Evolutionary conservation across 2,797 vertebrate species (phyloP).

Genomic region (Danio aesculapii): DNA sequence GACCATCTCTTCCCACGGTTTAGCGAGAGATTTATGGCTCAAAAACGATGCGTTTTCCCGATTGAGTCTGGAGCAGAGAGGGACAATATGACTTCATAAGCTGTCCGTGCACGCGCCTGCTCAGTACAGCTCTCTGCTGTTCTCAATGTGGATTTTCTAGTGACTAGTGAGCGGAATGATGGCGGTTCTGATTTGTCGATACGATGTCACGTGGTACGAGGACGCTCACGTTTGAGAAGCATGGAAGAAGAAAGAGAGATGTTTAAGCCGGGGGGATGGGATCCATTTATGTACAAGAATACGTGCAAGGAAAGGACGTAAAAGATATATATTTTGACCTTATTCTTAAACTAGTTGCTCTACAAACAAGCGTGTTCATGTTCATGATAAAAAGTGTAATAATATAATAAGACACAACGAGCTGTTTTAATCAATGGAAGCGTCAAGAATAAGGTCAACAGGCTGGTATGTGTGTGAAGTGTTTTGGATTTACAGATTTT

Average conservation of each 20-base stretch:
- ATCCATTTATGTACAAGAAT: neutral
- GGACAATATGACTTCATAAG: constrained; percentile 64
- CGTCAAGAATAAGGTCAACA: too few relatives aligned
- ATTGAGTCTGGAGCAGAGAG: neutral
- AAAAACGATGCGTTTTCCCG: neutral
- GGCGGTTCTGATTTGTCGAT: constrained; percentile 63
- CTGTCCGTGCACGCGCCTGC: constrained; percentile 61
- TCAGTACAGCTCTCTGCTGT: neutral
- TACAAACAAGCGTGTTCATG: too few relatives aligned
- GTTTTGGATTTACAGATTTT: too few relatives aligned
- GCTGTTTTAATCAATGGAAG: too few relatives aligned
- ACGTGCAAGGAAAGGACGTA: neutral
- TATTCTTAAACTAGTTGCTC: too few relatives aligned
- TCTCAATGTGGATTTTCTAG: constrained; percentile 56
- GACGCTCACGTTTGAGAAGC: constrained; percentile 74
- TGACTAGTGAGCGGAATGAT: neutral
- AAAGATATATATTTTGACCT: neutral
- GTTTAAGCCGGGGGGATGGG: neutral
- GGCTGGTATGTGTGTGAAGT: too few relatives aligned
- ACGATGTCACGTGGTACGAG: neutral
- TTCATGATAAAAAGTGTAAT: too few relatives aligned
- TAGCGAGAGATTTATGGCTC: neutral
- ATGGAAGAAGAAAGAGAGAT: constrained; percentile 45
- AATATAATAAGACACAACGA: too few relatives aligned
- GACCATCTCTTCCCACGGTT: constrained; percentile 65